A percentile compares a stretch with the other conserved stretches of the same genome.
Conservation (phyloP, 1,140 invertebrate genomes). For the Drosophila bocqueti region DNA sequence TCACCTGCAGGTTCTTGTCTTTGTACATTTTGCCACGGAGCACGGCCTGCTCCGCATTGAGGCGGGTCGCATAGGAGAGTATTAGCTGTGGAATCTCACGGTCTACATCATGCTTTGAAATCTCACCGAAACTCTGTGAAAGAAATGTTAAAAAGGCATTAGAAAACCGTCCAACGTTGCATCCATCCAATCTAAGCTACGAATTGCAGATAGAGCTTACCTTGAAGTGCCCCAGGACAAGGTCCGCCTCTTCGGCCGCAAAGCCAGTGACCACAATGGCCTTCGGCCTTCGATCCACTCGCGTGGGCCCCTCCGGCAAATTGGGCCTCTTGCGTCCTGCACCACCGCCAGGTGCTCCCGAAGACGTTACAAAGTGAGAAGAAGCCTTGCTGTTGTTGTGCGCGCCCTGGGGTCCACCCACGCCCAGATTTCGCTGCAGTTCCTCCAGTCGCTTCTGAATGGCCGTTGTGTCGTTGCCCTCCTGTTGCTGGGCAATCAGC, state of each 20-base stretch:
- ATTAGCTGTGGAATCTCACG: constrained; percentile 80
- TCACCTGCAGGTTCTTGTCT: constrained; percentile 81
- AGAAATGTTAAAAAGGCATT: background rate
- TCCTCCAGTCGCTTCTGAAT: constrained; percentile 83
- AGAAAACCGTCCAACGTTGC: background rate
- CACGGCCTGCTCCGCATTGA: constrained; percentile 85
- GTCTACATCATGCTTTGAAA: constrained; percentile 84
- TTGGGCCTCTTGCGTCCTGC: constrained; percentile 62
- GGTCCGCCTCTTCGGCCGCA: constrained; percentile 78
- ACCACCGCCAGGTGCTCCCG: constrained; percentile 24
- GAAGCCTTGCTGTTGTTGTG: constrained; percentile 31
- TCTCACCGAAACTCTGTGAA: constrained; percentile 82
- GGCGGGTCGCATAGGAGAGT: constrained; percentile 81
- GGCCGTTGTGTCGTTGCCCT: constrained; percentile 82
- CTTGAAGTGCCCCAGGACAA: constrained; percentile 84
- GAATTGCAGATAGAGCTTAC: constrained; percentile 29
- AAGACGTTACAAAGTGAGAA: constrained; percentile 34
- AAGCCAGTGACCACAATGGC: constrained; percentile 82
- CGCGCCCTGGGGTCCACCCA: constrained; percentile 11
- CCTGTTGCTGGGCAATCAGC: constrained; percentile 82
- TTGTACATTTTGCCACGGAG: constrained; percentile 83
- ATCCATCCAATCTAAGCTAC: background rate
- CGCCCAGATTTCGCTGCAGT: constrained; percentile 77
- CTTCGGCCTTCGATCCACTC: constrained; percentile 81
- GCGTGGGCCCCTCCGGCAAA: constrained; percentile 74